Conservation (phyloP, 2,113 vertebrate species). For the Hippocampus comes region DNA sequence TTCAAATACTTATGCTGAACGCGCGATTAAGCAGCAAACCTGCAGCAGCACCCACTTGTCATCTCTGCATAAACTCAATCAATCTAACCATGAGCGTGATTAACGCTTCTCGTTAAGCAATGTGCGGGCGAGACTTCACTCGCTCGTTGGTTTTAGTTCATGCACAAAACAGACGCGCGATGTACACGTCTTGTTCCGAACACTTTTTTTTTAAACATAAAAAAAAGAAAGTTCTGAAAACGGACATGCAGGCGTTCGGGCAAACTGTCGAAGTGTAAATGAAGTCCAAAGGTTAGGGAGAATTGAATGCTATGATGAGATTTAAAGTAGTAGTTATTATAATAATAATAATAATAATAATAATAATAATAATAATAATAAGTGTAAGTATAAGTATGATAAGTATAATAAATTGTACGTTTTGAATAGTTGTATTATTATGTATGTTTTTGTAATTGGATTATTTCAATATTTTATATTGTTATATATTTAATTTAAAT, state of each 20-base stretch:
- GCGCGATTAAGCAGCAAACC: not conserved
- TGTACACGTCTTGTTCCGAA: constrained; percentile 12
- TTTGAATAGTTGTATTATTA: not conserved
- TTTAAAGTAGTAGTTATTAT: not conserved
- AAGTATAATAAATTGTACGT: not conserved
- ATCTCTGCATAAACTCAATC: not conserved
- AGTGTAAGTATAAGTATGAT: not conserved
- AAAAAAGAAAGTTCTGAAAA: constrained; percentile 6
- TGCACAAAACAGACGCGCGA: not conserved
- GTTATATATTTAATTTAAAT: not conserved
- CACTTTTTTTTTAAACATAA: constrained; percentile 8
- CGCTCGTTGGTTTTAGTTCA: not conserved
- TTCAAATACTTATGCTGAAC: not conserved
- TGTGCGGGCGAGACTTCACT: constrained; percentile 37
- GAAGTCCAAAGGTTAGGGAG: constrained; percentile 61
- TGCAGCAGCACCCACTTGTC: not conserved
- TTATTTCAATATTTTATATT: not conserved
- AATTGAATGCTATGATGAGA: constrained; percentile 12
- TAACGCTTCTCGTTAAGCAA: constrained; percentile 15
- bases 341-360: not conserved
- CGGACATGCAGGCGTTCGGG: constrained; percentile 11
- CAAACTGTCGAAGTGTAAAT: constrained; percentile 36
- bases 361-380: not conserved
- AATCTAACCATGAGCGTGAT: not conserved
- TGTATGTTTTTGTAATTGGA: not conserved